Evolutionary conservation across 23 tunicate genomes (phyloP).

Genomic region (Phallusia fumigata): DNA sequence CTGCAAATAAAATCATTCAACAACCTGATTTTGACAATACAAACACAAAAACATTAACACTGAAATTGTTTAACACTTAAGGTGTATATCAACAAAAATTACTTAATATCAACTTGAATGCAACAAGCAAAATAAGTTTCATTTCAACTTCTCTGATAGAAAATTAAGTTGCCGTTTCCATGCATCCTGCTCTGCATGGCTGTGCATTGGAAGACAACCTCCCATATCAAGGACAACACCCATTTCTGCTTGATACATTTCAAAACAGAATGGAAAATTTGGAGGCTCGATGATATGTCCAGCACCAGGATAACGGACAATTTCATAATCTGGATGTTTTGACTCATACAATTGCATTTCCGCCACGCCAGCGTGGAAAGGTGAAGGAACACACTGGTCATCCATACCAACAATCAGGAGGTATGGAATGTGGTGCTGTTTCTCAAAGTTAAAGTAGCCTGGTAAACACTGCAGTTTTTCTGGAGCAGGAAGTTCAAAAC

Average conservation of each 20-base stretch:
- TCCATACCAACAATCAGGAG: background rate
- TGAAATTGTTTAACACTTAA: too few species aligned
- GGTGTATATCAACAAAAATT: too few species aligned
- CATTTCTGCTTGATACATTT: background rate
- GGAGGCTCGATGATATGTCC: background rate
- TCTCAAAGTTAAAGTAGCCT: background rate
- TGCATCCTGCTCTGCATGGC: background rate
- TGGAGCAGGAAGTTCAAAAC: background rate
- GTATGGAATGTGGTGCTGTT: background rate
- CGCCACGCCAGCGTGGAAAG: background rate
- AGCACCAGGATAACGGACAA: background rate
- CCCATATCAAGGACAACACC: background rate
- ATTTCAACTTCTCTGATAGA: background rate
- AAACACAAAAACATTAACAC: too few species aligned
- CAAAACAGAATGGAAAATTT: background rate
- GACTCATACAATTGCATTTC: background rate
- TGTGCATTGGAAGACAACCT: background rate
- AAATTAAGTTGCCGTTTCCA: background rate
- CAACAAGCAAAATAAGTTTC: background rate
- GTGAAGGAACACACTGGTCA: constrained; percentile 1
- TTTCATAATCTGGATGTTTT: background rate
- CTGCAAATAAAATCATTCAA: too few species aligned
- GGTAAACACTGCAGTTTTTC: background rate
- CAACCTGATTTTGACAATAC: too few species aligned
- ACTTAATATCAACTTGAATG: background rate